Percentiles rank a stretch among this genome's conserved stretches.
phyloP scores from a whole-genome alignment of 1,140 invertebrate species.

The Ceratina calcarata region DNA sequence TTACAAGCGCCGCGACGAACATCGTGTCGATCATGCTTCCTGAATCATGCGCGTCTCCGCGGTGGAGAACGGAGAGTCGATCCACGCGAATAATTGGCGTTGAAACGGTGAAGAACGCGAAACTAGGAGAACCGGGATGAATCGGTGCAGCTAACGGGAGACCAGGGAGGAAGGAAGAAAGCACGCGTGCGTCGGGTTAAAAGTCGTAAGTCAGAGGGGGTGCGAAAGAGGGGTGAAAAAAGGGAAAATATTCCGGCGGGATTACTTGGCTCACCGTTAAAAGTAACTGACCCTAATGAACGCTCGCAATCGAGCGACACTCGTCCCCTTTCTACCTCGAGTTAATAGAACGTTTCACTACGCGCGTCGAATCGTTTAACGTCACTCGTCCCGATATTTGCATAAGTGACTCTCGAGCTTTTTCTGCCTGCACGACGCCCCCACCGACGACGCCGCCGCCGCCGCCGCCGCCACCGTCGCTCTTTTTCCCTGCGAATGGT shows the following conservation, averaged over 20 bases:
- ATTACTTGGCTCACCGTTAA: slow-evolving; percentile 31
- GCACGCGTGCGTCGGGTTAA: background rate
- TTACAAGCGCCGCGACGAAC: too few species aligned
- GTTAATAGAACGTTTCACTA: slow-evolving; percentile 28
- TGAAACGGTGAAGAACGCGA: too few species aligned
- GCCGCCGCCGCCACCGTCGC: too few species aligned
- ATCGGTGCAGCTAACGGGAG: too few species aligned
- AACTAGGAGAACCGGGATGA: too few species aligned
- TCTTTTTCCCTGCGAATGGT: background rate
- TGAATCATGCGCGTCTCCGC: too few species aligned
- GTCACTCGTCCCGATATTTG: slow-evolving; percentile 16
- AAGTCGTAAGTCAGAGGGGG: background rate
- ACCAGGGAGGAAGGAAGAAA: too few species aligned
- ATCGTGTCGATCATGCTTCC: too few species aligned
- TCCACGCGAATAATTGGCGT: too few species aligned
- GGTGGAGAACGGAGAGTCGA: too few species aligned
- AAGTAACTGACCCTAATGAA: slow-evolving; percentile 43
- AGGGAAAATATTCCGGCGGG: slow-evolving; percentile 11
- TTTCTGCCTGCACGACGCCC: background rate
- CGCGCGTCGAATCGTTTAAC: slow-evolving; percentile 31
- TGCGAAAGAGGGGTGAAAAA: too few species aligned
- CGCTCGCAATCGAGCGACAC: slow-evolving; percentile 8
- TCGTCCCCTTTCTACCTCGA: background rate
- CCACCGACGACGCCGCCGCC: too few species aligned
- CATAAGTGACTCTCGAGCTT: slow-evolving; percentile 36